These are phyloP conservation scores for Cheilosia pagana DNA, from an alignment of 2,888 invertebrate species.

Conservation along the genomic window DNA sequence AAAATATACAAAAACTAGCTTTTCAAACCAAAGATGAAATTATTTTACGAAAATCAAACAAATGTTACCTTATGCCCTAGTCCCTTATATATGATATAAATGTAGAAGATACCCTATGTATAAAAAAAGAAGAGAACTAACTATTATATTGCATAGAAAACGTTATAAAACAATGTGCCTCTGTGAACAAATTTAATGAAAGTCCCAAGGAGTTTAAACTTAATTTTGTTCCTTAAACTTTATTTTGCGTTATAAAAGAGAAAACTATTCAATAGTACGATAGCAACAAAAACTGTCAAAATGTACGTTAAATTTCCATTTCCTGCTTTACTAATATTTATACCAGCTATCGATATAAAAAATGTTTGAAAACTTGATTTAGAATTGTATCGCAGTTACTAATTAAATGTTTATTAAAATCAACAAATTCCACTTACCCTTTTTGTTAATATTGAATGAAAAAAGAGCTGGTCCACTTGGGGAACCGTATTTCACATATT, in stretches of 20 bases:
- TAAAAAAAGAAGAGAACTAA: slow-evolving; percentile 27
- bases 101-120: slow-evolving; percentile 15
- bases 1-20: slow-evolving; percentile 37
- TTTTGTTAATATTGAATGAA: too few relatives aligned
- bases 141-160: slow-evolving; percentile 23
- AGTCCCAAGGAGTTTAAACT: slow-evolving; percentile 35
- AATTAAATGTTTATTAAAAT: not conserved
- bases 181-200: slow-evolving; percentile 59
- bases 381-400: too few relatives aligned
- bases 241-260: not conserved
- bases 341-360: too few relatives aligned
- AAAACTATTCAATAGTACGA: not conserved
- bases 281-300: too few relatives aligned
- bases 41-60: slow-evolving; percentile 53
- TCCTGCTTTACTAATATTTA: too few relatives aligned
- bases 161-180: slow-evolving; percentile 59
- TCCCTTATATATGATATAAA: slow-evolving; percentile 27
- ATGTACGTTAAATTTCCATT: too few relatives aligned
- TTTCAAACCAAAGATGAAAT: slow-evolving; percentile 38
- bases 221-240: slow-evolving; percentile 1
- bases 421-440: not conserved
- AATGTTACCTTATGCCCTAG: slow-evolving; percentile 62
- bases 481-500: too few relatives aligned
- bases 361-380: too few relatives aligned
- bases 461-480: too few relatives aligned